Percentiles rank a stretch among this genome's conserved stretches.
Evolutionary conservation across 2,888 invertebrate species (phyloP).

Genomic region (Heliothis peltigera): DNA sequence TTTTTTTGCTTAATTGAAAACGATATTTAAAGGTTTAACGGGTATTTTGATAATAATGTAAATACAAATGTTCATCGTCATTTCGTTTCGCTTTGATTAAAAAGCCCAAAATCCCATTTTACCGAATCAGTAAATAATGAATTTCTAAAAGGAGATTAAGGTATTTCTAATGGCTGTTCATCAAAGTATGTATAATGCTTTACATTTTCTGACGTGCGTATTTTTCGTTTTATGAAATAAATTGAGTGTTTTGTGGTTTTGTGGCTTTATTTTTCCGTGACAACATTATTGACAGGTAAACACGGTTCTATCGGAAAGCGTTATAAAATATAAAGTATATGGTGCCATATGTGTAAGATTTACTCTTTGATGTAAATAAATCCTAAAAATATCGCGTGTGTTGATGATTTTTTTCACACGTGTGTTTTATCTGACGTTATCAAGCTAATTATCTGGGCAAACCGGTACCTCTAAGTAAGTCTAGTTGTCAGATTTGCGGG

Average conservation of each 20-base stretch:
- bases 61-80: neutral
- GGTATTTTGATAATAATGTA: neutral
- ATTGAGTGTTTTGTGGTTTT: conserved; percentile 23
- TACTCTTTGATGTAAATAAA: neutral
- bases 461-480: too few relatives aligned
- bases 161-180: conserved; percentile 6
- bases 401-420: too few relatives aligned
- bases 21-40: too few relatives aligned
- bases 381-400: too few relatives aligned
- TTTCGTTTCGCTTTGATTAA: conserved; percentile 1
- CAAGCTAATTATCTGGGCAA: too few relatives aligned
- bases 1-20: neutral
- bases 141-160: conserved; percentile 23
- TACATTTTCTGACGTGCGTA: conserved; percentile 7
- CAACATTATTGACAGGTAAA: conserved; percentile 13
- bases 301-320: neutral
- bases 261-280: conserved; percentile 23
- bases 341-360: neutral
- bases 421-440: too few relatives aligned
- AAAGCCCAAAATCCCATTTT: conserved; percentile 12
- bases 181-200: neutral
- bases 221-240: conserved; percentile 18
- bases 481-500: too few relatives aligned
- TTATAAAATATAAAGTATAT: conserved; percentile 1
- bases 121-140: conserved; percentile 15